Base-by-base conservation (phyloP, 2,888 invertebrate genomes). In the Leucoma salicis region DNA sequence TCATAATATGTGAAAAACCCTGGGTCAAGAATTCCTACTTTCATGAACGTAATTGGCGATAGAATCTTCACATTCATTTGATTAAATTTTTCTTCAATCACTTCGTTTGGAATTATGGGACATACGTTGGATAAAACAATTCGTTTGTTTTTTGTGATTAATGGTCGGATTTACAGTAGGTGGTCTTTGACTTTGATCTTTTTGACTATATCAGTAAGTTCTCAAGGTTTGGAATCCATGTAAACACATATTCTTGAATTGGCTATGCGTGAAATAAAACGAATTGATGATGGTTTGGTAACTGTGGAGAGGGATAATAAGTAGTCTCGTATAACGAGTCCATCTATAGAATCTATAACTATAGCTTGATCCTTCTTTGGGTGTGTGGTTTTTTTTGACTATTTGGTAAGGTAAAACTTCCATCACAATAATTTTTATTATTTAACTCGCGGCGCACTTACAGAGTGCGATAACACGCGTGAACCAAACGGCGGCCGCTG, bases 71-170 rank as follows among this genome's bases (percentile, higher is more conserved):
- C 11, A 8, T 35, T 27, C 11, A 35, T 3, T 14, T 35, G 14
- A 6, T 35, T 2, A 15, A 49, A 42, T 44, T 41, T 43, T 32
- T 39, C 12, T 33, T 39, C 34, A 10, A 39, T 39, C 0, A 44
- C 18, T 14, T 39, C 16, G 27, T 37, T 21, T 21, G 46, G 50
- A 6, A 53, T 46, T 7, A 53, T 42, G 18, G 14, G 27, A 12
- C 50, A 51, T 25, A 54, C 49, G 11, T 55, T 49, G 0, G 54
- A 51, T 29, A 51, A 31, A 16, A 55, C 46, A 5, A 55, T 47
- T 35, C 49, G 39, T 46, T 52, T 55, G 13, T 55, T 55, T 28
- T 42, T 42, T 4, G 49, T 47, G n/a, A 55, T 39, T 35, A 47
- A 40, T 2, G 49, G 49, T 39, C 42, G 42, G 21, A 53, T 56